Percentiles rank a stretch among this genome's conserved stretches.
phyloP scores from a whole-genome alignment of 2,113 vertebrate genomes.

The Corydoras maculifer region DNA sequence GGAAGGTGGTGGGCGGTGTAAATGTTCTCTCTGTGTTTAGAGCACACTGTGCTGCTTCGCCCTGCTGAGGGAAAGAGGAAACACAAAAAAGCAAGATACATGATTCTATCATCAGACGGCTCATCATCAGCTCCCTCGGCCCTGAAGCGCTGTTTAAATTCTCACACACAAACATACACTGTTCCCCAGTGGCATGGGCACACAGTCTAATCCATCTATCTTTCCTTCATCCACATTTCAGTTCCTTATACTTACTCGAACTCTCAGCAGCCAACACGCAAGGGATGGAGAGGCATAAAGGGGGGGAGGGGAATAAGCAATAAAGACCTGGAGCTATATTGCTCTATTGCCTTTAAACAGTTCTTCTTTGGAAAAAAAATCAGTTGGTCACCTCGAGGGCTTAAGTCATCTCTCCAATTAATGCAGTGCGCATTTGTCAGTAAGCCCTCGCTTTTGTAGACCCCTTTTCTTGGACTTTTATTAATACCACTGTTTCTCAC shows the following conservation, averaged over 20 bases:
- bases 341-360: neutral
- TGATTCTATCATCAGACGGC: conserved; percentile 33
- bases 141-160: conserved; percentile 26
- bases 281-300: neutral
- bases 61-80: conserved; percentile 24
- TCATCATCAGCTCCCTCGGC: conserved; percentile 28
- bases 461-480: no score
- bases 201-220: conserved; percentile 31
- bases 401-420: neutral
- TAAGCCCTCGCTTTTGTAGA: no score
- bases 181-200: conserved; percentile 12
- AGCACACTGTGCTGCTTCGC: neutral
- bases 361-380: neutral
- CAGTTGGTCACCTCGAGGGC: neutral
- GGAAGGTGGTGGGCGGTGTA: conserved; percentile 10
- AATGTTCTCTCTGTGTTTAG: conserved; percentile 21
- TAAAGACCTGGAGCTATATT: neutral
- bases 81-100: conserved; percentile 43
- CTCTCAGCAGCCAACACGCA: conserved; percentile 2
- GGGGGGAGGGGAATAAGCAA: neutral
- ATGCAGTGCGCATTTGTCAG: neutral
- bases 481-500: no score
- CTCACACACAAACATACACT: conserved; percentile 27
- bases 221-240: conserved; percentile 13
- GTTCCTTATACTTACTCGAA: conserved; percentile 2